These are phyloP conservation scores for Hypsibius dujardini DNA, from an alignment of 1,140 invertebrate species.

Conservation along the genomic window DNA sequence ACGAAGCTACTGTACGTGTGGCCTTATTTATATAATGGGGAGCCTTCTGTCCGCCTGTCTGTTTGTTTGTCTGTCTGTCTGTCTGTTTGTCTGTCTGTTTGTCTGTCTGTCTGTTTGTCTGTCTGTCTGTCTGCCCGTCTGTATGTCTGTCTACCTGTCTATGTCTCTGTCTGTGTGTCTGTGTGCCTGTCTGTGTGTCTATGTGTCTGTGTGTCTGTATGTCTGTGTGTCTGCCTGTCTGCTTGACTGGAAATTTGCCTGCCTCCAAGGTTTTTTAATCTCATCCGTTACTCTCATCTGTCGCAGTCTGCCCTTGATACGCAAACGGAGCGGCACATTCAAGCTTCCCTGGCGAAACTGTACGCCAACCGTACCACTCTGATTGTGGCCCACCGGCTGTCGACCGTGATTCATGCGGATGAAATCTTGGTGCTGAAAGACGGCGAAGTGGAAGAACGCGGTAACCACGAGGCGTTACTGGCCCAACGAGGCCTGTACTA, in stretches of 20 bases:
- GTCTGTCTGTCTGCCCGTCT: too few relatives aligned
- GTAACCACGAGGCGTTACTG: constrained; percentile 63
- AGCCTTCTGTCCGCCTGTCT: too few relatives aligned
- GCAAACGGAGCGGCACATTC: constrained; percentile 30
- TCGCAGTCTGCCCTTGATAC: constrained; percentile 33
- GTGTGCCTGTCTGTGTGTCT: too few relatives aligned
- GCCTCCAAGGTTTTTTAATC: too few relatives aligned
- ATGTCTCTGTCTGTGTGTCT: too few relatives aligned
- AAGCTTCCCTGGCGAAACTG: constrained; percentile 50
- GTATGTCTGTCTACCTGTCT: too few relatives aligned
- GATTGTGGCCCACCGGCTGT: constrained; percentile 70
- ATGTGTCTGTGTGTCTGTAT: too few relatives aligned
- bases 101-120: too few relatives aligned
- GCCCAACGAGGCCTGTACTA: constrained; percentile 49
- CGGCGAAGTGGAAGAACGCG: constrained; percentile 73
- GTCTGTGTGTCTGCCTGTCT: too few relatives aligned
- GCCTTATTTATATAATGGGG: background rate
- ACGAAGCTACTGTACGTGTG: constrained; percentile 53
- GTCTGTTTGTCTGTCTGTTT: too few relatives aligned
- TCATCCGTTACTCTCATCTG: constrained; percentile 20
- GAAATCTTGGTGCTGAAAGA: constrained; percentile 75
- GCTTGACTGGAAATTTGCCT: too few relatives aligned
- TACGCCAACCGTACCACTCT: constrained; percentile 71
- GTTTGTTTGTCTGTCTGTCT: too few relatives aligned
- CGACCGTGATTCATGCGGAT: constrained; percentile 79